Evolutionary conservation across 2,113 vertebrate species (phyloP).

Genomic region (Ancistrus triradiatus): DNA sequence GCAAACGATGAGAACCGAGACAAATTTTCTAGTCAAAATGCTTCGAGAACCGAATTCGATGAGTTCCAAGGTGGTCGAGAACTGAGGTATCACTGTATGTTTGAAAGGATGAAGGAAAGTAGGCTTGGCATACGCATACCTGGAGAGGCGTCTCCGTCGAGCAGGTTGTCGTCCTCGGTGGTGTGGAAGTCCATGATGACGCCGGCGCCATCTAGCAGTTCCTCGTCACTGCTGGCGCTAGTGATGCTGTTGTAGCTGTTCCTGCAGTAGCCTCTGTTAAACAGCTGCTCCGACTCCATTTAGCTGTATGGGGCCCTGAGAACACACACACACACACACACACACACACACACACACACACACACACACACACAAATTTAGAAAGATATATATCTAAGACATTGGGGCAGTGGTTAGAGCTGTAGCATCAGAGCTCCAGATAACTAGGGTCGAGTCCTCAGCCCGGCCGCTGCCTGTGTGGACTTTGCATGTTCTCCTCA

Average conservation of each 20-base stretch:
- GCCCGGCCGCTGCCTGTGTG: no score
- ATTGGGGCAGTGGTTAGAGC: no score
- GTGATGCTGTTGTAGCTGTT: conserved; percentile 99
- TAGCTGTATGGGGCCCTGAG: conserved; percentile 80
- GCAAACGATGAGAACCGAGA: no score
- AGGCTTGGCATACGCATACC: conserved; percentile 62
- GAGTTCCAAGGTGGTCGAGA: no score
- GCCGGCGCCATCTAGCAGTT: conserved; percentile 93
- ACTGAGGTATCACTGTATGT: no score
- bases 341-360: conserved; percentile 15
- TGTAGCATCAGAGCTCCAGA: no score
- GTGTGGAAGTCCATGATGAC: conserved; percentile 98
- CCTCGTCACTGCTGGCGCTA: conserved; percentile 97
- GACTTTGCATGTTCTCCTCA: no score
- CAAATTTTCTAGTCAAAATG: no score
- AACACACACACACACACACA: conserved; percentile 15
- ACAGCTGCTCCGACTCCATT: conserved; percentile 99
- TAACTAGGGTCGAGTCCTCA: no score
- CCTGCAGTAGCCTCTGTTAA: conserved; percentile 91
- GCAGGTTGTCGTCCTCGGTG: conserved; percentile 96
- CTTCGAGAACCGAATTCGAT: no score
- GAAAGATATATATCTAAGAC: no score
- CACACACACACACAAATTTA: conserved; percentile 1
- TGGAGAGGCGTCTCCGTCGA: conserved; percentile 89
- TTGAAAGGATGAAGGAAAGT: background rate